Base-by-base conservation (phyloP, 1,140 invertebrate genomes). In the Drosophila sproati region DNA sequence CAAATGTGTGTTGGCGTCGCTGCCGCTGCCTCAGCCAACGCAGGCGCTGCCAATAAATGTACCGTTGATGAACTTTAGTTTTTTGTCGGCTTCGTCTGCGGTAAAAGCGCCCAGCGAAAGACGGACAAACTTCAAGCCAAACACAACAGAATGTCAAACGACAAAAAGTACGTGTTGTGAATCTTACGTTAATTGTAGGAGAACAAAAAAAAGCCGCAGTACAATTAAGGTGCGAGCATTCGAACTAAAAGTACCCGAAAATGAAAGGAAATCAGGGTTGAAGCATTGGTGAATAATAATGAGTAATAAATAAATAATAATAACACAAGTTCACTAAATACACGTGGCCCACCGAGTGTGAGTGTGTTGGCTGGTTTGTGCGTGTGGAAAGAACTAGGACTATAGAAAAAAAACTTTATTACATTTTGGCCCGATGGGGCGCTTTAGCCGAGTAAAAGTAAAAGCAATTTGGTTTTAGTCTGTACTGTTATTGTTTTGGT, bases 341-440 rank as follows among this genome's bases (percentile, higher is more conserved):
- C 63, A 73, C 63, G 70, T 73, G 47, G 39, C 39, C 4, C 0
- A 34, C 10, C 2, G 32, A 47, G 37, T 31, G 31, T 41, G 54
- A 56, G 39, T 29, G 45, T 61, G 43, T 29, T n/a, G 31, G n/a
- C 35, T 34, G 12, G 34, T 10, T 43, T 50, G 51, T 74, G 72
- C 66, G 57, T 74, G 66, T 43, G 57, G 29, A 43, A 62, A 56
- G 67, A 70, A 62, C 41, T 61, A 54, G 64, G 69, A 31, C 64
- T 48, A 60, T 50, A 73, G 50, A 62, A 70, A n/a, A n/a, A 62
- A 64, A 74, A 74, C 50, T 70, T 74, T 74, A 74, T 74, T 74
- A 70, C 37, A 50, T 56, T 28, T 69, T 57, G 50, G 43, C 28
- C 48, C 63, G 55, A 20, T 31, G 57, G 70, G 64, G 71, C 34